Percentiles rank a stretch among this genome's conserved stretches.
These are phyloP conservation scores for Luehdorfia chinensis DNA, from an alignment of 1,140 invertebrate species.

Conservation along the genomic window DNA sequence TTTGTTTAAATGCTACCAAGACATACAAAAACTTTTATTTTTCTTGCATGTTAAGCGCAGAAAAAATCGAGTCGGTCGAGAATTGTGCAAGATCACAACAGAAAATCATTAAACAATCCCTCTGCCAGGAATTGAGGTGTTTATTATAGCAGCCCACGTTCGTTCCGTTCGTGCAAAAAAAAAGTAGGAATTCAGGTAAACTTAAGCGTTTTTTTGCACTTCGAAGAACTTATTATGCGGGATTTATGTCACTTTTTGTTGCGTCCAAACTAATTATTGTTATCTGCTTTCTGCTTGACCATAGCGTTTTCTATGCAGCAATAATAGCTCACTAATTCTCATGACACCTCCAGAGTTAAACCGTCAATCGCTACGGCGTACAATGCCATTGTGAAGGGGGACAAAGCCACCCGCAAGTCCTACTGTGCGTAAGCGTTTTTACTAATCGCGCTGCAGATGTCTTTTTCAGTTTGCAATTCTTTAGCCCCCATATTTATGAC, in stretches of 20 bases:
- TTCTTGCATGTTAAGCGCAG: constrained; percentile 46
- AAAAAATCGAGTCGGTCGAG: constrained; percentile 54
- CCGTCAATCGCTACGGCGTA: constrained; percentile 54
- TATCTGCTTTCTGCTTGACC: constrained; percentile 71
- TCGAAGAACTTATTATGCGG: constrained; percentile 68
- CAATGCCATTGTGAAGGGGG: constrained; percentile 47
- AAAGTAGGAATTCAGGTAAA: constrained; percentile 62
- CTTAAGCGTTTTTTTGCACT: constrained; percentile 53
- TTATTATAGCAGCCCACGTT: constrained; percentile 65
- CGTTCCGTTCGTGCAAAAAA: constrained; percentile 55
- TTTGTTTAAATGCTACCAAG: constrained; percentile 75
- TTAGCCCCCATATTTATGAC: constrained; percentile 34
- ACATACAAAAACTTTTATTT: constrained; percentile 65
- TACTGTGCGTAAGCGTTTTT: constrained; percentile 64
- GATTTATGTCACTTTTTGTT: constrained; percentile 76
- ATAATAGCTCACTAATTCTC: constrained; percentile 74
- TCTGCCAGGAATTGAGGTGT: constrained; percentile 73
- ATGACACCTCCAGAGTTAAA: constrained; percentile 69
- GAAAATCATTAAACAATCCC: constrained; percentile 74
- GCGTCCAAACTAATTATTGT: constrained; percentile 73
- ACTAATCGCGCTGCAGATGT: constrained; percentile 54
- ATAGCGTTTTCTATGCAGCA: constrained; percentile 60
- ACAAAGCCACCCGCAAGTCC: constrained; percentile 68
- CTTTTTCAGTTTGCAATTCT: constrained; percentile 50
- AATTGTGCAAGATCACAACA: constrained; percentile 76